Conservation (phyloP, 2,113 vertebrate species). For the Seriola quinqueradiata region DNA sequence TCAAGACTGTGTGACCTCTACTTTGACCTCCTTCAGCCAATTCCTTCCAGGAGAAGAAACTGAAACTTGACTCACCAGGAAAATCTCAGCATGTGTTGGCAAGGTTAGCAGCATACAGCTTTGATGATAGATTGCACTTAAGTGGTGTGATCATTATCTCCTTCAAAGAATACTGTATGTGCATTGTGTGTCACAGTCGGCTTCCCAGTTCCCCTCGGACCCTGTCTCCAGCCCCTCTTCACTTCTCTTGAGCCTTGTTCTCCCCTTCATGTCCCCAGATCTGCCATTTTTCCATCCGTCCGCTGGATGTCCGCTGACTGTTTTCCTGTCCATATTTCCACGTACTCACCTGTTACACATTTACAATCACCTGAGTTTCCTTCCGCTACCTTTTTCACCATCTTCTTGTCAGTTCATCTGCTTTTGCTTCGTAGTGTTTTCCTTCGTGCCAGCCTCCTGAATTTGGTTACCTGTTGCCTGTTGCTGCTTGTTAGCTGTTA, state of each 20-base stretch:
- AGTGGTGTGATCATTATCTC: neutral
- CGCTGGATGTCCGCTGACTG: neutral
- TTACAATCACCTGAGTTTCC: too few species aligned
- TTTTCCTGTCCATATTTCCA: too few species aligned
- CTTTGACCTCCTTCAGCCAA: neutral
- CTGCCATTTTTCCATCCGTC: neutral
- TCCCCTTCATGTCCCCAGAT: neutral
- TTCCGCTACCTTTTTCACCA: neutral
- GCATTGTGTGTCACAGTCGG: neutral
- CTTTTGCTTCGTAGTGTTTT: neutral
- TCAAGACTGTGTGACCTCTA: neutral
- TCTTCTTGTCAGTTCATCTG: neutral
- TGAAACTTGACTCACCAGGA: neutral
- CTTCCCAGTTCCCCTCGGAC: neutral
- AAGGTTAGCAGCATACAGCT: neutral
- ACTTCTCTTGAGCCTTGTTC: neutral
- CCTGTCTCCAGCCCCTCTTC: neutral
- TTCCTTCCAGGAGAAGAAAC: neutral
- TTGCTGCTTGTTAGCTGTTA: too few species aligned
- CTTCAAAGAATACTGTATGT: neutral
- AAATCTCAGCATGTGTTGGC: neutral
- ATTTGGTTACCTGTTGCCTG: too few species aligned
- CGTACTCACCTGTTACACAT: neutral
- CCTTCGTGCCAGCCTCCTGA: too few species aligned
- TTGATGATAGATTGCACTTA: slow-evolving; percentile 15